Conservation (phyloP, 2,797 vertebrate genomes). For the Steatocranus sp. region DNA sequence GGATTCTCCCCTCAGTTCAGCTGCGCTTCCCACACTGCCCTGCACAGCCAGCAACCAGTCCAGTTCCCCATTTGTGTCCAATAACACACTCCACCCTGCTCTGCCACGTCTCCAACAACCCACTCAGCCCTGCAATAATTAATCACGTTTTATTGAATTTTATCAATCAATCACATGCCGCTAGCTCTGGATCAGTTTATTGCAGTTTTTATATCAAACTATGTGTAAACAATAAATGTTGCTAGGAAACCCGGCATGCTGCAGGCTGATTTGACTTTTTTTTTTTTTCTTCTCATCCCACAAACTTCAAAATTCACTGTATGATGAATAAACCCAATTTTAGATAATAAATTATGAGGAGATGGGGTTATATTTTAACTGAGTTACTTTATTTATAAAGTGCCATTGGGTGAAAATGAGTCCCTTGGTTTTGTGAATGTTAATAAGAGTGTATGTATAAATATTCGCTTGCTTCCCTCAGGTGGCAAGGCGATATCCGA, state of each 20-base stretch:
- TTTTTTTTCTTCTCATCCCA: neutral
- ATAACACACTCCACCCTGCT: neutral
- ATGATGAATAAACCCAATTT: neutral
- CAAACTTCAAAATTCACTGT: neutral
- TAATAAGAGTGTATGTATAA: neutral
- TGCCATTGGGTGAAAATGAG: neutral
- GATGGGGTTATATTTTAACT: neutral
- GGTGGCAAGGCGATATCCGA: conserved; percentile 92
- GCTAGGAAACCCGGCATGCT: neutral
- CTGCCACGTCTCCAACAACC: neutral
- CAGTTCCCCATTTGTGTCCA: neutral
- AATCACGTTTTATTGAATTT: neutral
- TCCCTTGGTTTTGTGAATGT: neutral
- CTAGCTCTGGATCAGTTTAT: neutral
- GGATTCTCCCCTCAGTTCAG: neutral
- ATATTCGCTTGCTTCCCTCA: conserved; percentile 34
- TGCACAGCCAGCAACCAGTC: neutral
- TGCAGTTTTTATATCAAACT: neutral
- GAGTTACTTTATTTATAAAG: neutral
- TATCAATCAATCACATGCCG: neutral
- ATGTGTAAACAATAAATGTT: neutral
- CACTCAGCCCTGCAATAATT: neutral
- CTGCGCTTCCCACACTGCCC: neutral
- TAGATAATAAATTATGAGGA: neutral
- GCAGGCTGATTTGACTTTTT: neutral